phyloP scores from a whole-genome alignment of 2,888 invertebrate genomes.

The Bugula neritina region DNA sequence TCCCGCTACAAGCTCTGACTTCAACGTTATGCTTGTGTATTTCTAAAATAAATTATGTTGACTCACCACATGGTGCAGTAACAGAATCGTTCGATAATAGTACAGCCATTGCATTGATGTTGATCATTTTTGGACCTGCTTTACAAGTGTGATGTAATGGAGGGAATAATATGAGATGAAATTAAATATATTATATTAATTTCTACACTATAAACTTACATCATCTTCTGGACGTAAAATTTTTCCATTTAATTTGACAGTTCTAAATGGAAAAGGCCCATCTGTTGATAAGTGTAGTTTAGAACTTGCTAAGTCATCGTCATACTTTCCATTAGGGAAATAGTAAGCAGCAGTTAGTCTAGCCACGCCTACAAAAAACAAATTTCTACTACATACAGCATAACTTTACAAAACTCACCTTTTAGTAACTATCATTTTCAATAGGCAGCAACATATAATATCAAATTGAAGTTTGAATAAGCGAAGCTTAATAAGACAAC shows the following conservation, averaged over 20 bases:
- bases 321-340: neutral
- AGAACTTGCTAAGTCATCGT: neutral
- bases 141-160: no score
- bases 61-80: neutral
- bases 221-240: neutral
- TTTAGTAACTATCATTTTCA: no score
- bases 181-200: no score
- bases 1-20: neutral
- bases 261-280: conserved; percentile 8
- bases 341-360: conserved; percentile 17
- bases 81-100: neutral
- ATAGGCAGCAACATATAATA: no score
- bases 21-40: neutral
- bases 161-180: no score
- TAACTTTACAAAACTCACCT: no score
- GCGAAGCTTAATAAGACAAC: no score
- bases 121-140: no score
- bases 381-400: no score
- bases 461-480: no score
- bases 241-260: neutral
- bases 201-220: conserved; percentile 17
- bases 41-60: neutral
- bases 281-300: neutral
- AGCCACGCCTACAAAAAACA: neutral
- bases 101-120: no score